Percentiles rank a stretch among this genome's conserved stretches.
phyloP scores from a whole-genome alignment of 2,888 invertebrate genomes.

The Chrysolina oricalcia region DNA sequence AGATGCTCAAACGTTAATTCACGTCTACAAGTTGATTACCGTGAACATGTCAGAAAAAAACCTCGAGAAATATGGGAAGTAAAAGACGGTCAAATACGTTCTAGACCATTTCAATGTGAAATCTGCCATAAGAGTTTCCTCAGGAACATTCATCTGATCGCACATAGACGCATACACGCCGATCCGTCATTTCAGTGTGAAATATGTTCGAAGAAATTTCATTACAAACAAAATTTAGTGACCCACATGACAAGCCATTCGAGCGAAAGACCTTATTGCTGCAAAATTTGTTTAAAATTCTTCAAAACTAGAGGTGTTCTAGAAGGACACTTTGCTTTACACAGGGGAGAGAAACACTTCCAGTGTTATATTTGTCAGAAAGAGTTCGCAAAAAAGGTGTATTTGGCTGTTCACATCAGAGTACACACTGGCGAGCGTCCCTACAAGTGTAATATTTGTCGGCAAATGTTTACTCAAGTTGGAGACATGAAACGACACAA shows the following conservation, averaged over 20 bases:
- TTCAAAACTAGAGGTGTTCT: neutral
- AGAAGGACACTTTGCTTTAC: neutral
- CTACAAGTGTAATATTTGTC: neutral
- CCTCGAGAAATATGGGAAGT: neutral
- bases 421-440: slow-evolving; percentile 1
- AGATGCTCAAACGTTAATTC: neutral
- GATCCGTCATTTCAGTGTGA: neutral
- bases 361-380: slow-evolving; percentile 4
- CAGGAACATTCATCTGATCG: neutral
- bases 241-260: neutral
- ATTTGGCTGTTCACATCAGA: neutral
- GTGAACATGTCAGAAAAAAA: neutral
- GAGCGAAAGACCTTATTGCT: neutral
- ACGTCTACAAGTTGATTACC: neutral
- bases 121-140: neutral
- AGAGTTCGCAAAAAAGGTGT: neutral
- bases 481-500: neutral
- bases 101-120: slow-evolving; percentile 1
- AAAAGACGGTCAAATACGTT: neutral
- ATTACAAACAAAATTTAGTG: neutral
- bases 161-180: neutral
- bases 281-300: neutral
- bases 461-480: neutral
- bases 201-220: neutral
- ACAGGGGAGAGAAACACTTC: slow-evolving; percentile 1